A percentile compares a stretch with the other conserved stretches of the same genome.
These are phyloP conservation scores for Scyliorhinus canicula DNA, from an alignment of 2,797 vertebrate genomes.

Conservation along the genomic window DNA sequence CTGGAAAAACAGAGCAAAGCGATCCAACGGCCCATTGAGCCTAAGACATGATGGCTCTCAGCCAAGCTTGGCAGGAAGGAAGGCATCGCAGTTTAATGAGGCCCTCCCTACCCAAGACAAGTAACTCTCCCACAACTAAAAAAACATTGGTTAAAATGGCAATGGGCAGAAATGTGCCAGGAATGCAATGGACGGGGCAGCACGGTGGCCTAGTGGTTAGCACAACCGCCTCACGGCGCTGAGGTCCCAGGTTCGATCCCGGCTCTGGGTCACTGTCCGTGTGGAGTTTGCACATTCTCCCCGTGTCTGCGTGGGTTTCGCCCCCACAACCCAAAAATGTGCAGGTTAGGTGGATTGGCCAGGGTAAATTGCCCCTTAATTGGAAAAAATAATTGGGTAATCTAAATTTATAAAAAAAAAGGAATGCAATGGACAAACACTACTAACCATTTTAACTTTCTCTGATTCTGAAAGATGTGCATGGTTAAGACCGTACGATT, in stretches of 20 bases:
- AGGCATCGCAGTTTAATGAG: not conserved
- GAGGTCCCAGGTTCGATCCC: too few species aligned
- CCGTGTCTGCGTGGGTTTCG: too few species aligned
- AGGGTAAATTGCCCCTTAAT: too few species aligned
- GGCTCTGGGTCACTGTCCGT: too few species aligned
- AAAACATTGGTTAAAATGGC: not conserved
- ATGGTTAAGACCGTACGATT: too few species aligned
- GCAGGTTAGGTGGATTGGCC: too few species aligned
- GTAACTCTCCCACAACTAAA: not conserved
- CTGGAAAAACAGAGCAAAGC: not conserved
- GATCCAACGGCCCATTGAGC: not conserved
- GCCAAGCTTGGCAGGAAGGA: not conserved
- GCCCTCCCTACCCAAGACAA: not conserved
- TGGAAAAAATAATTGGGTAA: too few species aligned
- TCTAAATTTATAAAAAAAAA: too few species aligned
- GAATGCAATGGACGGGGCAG: not conserved
- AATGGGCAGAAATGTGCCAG: not conserved
- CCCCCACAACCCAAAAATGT: too few species aligned
- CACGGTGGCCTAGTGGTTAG: too few species aligned
- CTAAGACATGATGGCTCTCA: not conserved
- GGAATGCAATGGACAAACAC: not conserved
- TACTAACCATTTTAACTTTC: not conserved
- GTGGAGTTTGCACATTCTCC: too few species aligned
- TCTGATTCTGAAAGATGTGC: not conserved
- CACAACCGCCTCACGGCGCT: too few species aligned